Evolutionary conservation across 2,888 invertebrate species (phyloP).

Genomic region (Strigamia maritima): DNA sequence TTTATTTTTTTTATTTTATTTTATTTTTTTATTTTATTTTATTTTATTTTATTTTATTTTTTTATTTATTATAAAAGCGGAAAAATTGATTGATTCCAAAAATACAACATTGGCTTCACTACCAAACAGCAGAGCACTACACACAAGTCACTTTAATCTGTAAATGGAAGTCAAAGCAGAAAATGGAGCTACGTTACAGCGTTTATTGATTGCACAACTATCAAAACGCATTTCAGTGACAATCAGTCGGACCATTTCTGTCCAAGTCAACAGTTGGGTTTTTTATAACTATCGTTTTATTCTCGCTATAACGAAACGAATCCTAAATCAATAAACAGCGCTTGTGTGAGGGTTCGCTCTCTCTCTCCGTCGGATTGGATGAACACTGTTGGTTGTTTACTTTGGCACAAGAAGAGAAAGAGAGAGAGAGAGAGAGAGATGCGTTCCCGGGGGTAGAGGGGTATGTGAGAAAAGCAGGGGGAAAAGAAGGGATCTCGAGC

Average conservation of each 20-base stretch:
- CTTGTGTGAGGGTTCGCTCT: not conserved
- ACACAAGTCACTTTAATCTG: not conserved
- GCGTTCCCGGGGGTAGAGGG: not conserved
- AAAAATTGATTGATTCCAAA: conserved; percentile 1
- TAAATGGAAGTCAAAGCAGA: not conserved
- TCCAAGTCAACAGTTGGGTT: conserved; percentile 4
- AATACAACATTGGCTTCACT: not conserved
- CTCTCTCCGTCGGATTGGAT: not conserved
- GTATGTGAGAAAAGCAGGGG: not conserved
- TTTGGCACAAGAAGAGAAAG: not conserved
- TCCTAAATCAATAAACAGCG: conserved; percentile 4
- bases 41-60: too few relatives aligned
- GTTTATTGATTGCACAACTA: not conserved
- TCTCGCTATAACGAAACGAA: not conserved
- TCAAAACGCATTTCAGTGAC: conserved; percentile 4
- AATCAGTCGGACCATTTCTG: not conserved
- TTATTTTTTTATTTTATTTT: too few relatives aligned
- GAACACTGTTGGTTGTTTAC: conserved; percentile 4
- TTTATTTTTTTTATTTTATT: too few relatives aligned
- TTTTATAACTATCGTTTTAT: not conserved
- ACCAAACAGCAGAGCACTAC: too few relatives aligned
- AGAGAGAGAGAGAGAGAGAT: conserved; percentile 4
- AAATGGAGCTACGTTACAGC: not conserved
- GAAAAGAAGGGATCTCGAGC: not conserved
- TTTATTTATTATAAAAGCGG: not conserved